Base-by-base conservation (phyloP, 2,888 invertebrate species). In the Metallyticus violacea region DNA sequence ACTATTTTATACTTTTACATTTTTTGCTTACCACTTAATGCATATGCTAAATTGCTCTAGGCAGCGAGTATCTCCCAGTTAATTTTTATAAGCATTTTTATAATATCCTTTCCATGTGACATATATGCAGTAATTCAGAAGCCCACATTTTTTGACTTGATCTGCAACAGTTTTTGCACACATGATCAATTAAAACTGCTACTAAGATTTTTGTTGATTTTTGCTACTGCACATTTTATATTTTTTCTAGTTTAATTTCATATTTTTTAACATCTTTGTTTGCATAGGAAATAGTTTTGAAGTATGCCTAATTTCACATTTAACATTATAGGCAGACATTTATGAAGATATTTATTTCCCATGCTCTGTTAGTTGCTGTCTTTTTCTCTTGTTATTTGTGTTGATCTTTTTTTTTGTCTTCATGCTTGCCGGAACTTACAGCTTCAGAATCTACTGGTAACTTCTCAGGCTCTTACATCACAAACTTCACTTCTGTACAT, bases 401-500 rank as follows among this genome's bases (percentile, higher is more conserved):
- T 62, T 15, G 40, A 62, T 22, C 3, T 62, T 62, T 81, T n/a
- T 76, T 26, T 80, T 81, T 77, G 79, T 85, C 77, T 81, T 84
- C 84, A 76, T 88, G 85, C 87, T 85, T 85, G 76, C 89, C 86
- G 79, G 89, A 86, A 80, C 80, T 90, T 90, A 90, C 89, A 91
- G 91, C 89, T 91, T 88, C 90, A 90, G 88, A 90, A 89, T 27
- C 89, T 91, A 40, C 90, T 90, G 91, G 91, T 91, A 91, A 91
- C 89, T 90, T 90, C 28, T 79, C 40, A 62, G 40, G 40, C 40
- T 62, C 40, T 62, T 62, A 15, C 40, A 15, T 62, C 40, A 62
- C 40, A 62, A 62, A 62, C 40, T 62, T 62, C 40, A 62, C 40
- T 62, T 62, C 40, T 62, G 15, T 62, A 62, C 40, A 62, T 22